phyloP scores from a whole-genome alignment of 2,888 invertebrate genomes.

The Cataglyphis albicans region DNA sequence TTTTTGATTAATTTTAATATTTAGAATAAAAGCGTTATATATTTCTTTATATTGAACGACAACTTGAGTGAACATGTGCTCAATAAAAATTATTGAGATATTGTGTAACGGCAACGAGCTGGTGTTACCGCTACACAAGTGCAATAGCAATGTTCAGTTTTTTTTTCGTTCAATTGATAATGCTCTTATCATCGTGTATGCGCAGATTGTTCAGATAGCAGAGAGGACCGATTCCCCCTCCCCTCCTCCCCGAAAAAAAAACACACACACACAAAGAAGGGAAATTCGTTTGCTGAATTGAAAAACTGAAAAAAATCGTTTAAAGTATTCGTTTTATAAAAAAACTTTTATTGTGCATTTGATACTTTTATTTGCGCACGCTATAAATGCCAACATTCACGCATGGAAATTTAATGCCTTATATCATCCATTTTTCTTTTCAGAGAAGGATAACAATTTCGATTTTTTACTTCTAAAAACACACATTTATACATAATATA shows the following conservation, averaged over 20 bases:
- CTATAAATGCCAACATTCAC: not conserved
- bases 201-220: slow-evolving; percentile 5
- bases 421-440: not conserved
- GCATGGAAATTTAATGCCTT: not conserved
- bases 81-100: slow-evolving; percentile 7
- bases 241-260: not conserved
- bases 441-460: not conserved
- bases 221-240: not conserved
- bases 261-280: not conserved
- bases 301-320: slow-evolving; percentile 3
- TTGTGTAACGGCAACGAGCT: not conserved
- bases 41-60: not conserved
- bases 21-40: slow-evolving; percentile 20
- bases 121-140: not conserved
- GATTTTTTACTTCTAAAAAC: not conserved
- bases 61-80: not conserved
- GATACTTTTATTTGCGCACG: not conserved
- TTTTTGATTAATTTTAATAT: slow-evolving; percentile 43
- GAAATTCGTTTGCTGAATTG: not conserved
- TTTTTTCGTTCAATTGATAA: not conserved
- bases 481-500: not conserved
- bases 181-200: slow-evolving; percentile 25
- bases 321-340: not conserved
- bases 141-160: not conserved
- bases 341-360: slow-evolving; percentile 10